Conservation (phyloP, 2,113 vertebrate species). For the Menura novaehollandiae region DNA sequence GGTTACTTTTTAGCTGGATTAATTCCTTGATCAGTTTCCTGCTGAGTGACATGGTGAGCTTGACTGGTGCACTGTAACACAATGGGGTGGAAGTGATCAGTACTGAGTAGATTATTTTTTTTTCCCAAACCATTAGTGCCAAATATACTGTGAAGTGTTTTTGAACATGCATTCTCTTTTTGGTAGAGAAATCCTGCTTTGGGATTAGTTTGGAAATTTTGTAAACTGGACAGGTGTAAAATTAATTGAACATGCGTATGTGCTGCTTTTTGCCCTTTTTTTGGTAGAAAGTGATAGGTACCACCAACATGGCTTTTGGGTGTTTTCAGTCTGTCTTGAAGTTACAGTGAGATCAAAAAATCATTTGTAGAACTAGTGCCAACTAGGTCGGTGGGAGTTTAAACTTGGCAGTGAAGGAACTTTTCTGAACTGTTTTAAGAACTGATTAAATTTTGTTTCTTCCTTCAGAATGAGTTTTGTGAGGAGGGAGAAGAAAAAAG, state of each 20-base stretch:
- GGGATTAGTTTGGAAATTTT: background rate
- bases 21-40: background rate
- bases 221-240: background rate
- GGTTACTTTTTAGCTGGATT: background rate
- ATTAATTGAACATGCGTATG: fast-evolving
- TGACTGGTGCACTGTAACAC: background rate
- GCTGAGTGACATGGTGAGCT: background rate
- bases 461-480: background rate
- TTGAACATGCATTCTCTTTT: background rate
- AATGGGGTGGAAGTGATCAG: background rate
- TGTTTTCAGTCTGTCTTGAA: background rate
- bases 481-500: fast-evolving
- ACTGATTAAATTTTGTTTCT: background rate
- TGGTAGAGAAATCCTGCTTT: background rate
- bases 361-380: background rate
- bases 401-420: background rate
- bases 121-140: background rate
- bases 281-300: background rate
- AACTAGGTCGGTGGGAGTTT: background rate
- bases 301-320: background rate
- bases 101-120: background rate
- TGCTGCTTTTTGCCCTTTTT: background rate
- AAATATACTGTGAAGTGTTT: background rate
- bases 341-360: background rate
- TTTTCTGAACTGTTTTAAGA: background rate